Base-by-base conservation (phyloP, 2,113 vertebrate genomes). In the Ciconia stormi region DNA sequence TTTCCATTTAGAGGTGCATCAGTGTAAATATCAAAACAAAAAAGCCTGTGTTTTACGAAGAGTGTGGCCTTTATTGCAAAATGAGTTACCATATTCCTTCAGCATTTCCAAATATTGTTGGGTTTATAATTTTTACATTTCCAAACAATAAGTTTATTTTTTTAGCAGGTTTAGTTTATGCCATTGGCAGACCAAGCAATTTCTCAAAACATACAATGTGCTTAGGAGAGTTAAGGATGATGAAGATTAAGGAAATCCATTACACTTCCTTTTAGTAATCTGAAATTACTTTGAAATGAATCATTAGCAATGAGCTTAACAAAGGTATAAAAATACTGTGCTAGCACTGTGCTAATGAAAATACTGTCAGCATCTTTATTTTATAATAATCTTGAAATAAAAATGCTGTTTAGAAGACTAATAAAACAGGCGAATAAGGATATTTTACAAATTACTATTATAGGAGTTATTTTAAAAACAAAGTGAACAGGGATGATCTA, bases 191-290 rank as follows among this genome's bases (percentile, higher is more conserved):
- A 69, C 69, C 80, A 84, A 77, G 47, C 4, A 7, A 32, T 93
- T 98, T 97, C 76, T 93, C 58, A 67, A 70, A 93, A 44, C 42
- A 14, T 58, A 10, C 52, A 22, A 2, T 70, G 74, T 94, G 32
- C 82, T 81, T 46, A 65, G 69, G 80, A 95, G 42, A 30, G 59
- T 56, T 36, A 47, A 80, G 96, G 66, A 89, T 94, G 53, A 85
- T 74, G 67, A 83, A 83, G 84, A 97, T 95, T 97, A 89, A 96
- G 78, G 74, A 93, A 95, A 69, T 97, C 70, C 91, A 74, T 96
- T 97, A 59, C 38, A 61, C 19, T 95, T 96, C 36, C 58, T 88
- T 93, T 93, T 66, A 72, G 59, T 93, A 93, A 93, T 82, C 49
- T 85, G 91, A 87, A 94, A 97, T 95, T 92, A 63, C 34, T 94